phyloP scores from a whole-genome alignment of 2,113 vertebrate species.

The Xyrauchen texanus region DNA sequence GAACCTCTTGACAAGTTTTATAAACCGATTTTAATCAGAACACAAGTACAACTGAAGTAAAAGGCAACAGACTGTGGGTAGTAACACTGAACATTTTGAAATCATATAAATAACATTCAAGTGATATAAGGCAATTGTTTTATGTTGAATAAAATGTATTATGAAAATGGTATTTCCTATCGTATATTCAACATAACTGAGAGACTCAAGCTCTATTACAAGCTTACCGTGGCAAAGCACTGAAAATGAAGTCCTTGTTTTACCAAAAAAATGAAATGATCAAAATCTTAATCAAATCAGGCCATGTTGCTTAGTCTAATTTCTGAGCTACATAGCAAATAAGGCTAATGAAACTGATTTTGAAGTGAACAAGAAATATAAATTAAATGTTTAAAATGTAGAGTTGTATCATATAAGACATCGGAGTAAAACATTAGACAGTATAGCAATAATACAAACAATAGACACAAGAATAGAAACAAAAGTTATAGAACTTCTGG shows the following conservation, averaged over 20 bases:
- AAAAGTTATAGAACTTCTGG: too few relatives aligned
- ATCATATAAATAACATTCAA: conserved; percentile 25
- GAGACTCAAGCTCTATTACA: background rate
- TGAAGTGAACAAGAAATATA: too few relatives aligned
- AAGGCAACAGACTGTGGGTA: background rate
- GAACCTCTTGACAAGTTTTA: background rate
- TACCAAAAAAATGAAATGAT: too few relatives aligned
- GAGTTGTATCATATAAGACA: too few relatives aligned
- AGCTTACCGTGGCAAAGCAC: background rate
- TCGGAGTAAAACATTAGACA: too few relatives aligned
- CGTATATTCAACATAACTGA: background rate
- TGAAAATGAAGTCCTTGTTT: too few relatives aligned
- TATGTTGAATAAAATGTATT: background rate
- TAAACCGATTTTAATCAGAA: conserved; percentile 15
- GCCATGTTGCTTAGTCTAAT: background rate
- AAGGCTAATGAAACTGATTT: background rate
- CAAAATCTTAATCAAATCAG: background rate
- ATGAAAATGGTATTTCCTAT: conserved; percentile 2
- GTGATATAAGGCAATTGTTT: conserved; percentile 25
- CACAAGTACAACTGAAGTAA: conserved; percentile 19
- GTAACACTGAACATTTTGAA: background rate
- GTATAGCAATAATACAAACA: too few relatives aligned
- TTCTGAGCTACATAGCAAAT: conserved; percentile 1
- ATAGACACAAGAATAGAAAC: too few relatives aligned
- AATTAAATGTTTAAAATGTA: too few relatives aligned